Conservation (phyloP, 1,140 invertebrate species). For the Cotesia typhae region DNA sequence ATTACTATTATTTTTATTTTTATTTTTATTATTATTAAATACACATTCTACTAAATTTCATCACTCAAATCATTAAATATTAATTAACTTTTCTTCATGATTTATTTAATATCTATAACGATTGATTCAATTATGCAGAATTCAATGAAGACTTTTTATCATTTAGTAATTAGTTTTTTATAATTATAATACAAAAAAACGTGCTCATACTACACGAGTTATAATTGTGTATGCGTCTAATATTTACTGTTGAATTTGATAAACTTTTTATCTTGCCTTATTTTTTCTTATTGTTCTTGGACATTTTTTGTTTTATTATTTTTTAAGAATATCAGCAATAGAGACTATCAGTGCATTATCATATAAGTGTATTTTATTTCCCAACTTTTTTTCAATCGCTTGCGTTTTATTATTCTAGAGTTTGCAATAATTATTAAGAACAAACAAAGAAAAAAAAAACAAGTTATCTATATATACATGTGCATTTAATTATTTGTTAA, state of each 20-base stretch:
- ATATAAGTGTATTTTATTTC: conserved; percentile 41
- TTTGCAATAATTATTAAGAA: conserved; percentile 5
- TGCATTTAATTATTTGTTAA: conserved; percentile 2
- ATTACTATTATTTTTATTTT: conserved; percentile 27
- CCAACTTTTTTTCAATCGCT: conserved; percentile 16
- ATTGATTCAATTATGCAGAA: conserved; percentile 19
- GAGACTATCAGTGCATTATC: neutral
- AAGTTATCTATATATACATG: conserved; percentile 10
- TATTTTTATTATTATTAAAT: conserved; percentile 36
- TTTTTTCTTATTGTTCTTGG: no score
- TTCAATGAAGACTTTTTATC: no score
- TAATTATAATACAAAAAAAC: no score
- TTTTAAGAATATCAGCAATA: neutral
- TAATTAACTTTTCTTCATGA: conserved; percentile 25
- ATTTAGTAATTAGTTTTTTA: no score
- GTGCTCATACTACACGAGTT: no score
- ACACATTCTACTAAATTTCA: conserved; percentile 31
- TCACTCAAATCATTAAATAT: conserved; percentile 1
- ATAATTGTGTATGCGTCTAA: no score
- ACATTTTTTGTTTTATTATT: neutral
- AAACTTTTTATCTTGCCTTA: no score
- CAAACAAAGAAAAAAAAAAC: conserved; percentile 8
- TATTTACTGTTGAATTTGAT: no score
- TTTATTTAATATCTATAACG: conserved; percentile 23
- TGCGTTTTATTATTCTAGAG: conserved; percentile 3